Evolutionary conservation across 2,797 vertebrate species (phyloP), one percentile per base, ranked within the genome.

Genomic region (Hozukius guyotensis): DNA sequence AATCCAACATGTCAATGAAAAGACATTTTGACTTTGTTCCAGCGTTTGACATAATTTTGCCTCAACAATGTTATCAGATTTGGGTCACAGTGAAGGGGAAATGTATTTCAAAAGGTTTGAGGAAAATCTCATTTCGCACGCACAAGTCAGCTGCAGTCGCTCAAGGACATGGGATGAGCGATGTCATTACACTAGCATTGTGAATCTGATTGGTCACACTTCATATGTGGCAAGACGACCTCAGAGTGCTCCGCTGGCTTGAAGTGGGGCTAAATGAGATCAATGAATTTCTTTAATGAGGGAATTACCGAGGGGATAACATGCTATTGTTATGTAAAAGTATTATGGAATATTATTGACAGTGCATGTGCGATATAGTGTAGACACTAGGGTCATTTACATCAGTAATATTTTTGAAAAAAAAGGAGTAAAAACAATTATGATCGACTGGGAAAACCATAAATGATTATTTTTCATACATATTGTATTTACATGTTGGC

Each of bases 121-220:
- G 72, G 76, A 67, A 86, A 90, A 84, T 82, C 71, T 75, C 29
- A 82, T 91, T 91, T 75, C 55, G 62, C 72, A 83, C 8, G 14
- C 71, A 70, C 68, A 76, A 85, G 66, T 80, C 67, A 84, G 70
- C 78, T 62, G 67, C 68, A 82, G 75, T 80, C 63, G 81, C 84
- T 87, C 71, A 87, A 86, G 86, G 87, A 62, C 79, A 88, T 11
- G 20, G 77, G 84, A 88, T 87, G 81, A 87, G 71, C 52, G 79
- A 85, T 88, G 80, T 86, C 80, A 90, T 88, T 89, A 86, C 70
- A 78, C 72, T 8, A 69, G 83, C 81, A 78, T 82, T 80, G 85
- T 85, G 78, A 93, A 92, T 91, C 64, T 74, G 83, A 92, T 88
- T 90, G 84, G 84, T 92, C 87, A 91, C 87, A 92, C 89, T 82